Evolutionary conservation across 2,888 invertebrate species (phyloP), one percentile per base, ranked within the genome.

Genomic region (Colletes collaris): DNA sequence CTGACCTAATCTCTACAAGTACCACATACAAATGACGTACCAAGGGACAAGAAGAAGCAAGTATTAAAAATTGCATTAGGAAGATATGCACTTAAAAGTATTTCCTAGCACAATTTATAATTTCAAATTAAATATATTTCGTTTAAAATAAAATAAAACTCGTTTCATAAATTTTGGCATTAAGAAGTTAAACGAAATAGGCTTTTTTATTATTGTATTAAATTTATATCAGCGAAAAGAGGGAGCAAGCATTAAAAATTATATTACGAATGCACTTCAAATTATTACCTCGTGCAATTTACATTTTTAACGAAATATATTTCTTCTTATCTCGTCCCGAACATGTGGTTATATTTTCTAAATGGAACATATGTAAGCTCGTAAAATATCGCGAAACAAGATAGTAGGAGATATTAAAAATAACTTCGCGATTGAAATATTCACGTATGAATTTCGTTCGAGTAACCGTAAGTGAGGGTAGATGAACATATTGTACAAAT

Each of bases 401-500:
- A 10, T 37, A 53, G 49, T 11, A 13, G 3, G 27, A n/a, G 1
- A 10, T 27, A n/a, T n/a, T 40, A 16, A 7, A 40, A n/a, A 5
- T 59, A 49, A 49, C 3, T 13, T 27, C 11, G 16, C 16, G 16
- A 65, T 7, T 11, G 55, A 66, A 55, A 27, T 49, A n/a, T 27
- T 53, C 50, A 8, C 44, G 11, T 35, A 56, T 8, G 11, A 59
- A 64, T 44, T 40, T 50, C 35, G 27, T 58, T 19, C 10, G 3
- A 35, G 11, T 1, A 11, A 44, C 13, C 4, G 19, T 40, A 60
- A 64, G 59, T 10, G 3, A 53, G 11, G 8, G 50, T 27, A 16
- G 37, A 37, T 49, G 55, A 60, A 16, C 16, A 49, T 11, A 62
- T 37, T 71, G 55, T 65, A 56, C 4, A 65, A 60, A 65, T 53